These are phyloP conservation scores for Cheilosia variabilis DNA, from an alignment of 2,888 invertebrate species.

Conservation along the genomic window DNA sequence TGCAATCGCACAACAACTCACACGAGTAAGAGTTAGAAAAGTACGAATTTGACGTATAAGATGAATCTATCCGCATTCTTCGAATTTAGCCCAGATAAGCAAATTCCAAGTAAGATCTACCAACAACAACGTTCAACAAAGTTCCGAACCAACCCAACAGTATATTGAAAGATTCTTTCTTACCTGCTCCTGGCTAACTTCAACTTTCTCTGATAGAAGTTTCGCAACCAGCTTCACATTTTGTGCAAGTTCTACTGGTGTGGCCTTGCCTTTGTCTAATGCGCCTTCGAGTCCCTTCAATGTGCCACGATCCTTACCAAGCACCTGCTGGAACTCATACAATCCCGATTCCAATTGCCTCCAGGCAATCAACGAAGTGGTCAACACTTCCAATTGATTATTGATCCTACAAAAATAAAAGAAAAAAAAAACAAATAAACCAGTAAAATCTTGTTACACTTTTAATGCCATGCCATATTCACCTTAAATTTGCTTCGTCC, in stretches of 20 bases:
- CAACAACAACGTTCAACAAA: neutral
- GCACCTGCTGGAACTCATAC: slow-evolving; percentile 90
- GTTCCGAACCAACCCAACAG: neutral
- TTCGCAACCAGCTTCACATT: slow-evolving; percentile 84
- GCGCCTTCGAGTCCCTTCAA: slow-evolving; percentile 83
- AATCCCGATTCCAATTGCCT: slow-evolving; percentile 90
- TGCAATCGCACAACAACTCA: no score
- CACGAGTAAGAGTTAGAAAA: no score
- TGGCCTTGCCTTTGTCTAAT: slow-evolving; percentile 81
- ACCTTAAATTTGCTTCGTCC: slow-evolving; percentile 89
- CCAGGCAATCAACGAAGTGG: slow-evolving; percentile 89
- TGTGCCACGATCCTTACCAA: slow-evolving; percentile 87
- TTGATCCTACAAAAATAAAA: slow-evolving; percentile 87
- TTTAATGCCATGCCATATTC: slow-evolving; percentile 78
- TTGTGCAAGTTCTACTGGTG: slow-evolving; percentile 82
- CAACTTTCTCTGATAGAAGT: slow-evolving; percentile 83
- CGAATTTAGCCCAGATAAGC: no score
- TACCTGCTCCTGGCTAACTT: slow-evolving; percentile 82
- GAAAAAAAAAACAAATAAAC: slow-evolving; percentile 78
- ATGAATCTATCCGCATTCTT: no score
- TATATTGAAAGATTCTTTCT: neutral
- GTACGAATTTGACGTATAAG: no score
- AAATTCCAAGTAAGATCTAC: no score
- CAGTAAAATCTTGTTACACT: neutral
- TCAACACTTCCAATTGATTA: slow-evolving; percentile 88